Evolutionary conservation across 2,797 vertebrate species (phyloP), one percentile per base, ranked within the genome.

Genomic region (Varecia variegata): DNA sequence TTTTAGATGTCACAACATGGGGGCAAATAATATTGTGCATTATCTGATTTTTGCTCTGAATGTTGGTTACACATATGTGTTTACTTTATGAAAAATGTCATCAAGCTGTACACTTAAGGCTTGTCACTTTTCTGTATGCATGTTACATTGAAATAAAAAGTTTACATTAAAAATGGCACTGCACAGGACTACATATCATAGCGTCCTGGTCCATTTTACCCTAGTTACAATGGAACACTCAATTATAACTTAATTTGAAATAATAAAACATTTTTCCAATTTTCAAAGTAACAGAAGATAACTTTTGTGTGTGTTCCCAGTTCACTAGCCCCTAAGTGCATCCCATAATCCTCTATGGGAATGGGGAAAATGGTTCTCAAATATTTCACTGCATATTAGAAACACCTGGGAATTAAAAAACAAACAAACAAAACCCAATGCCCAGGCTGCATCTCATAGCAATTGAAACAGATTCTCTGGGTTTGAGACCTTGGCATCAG

Each of bases 11-110:
- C 84, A 88, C 81, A 85, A 90, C 81, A 54, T 11, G 62, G 74
- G 52, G 54, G 32, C 27, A 96, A 88, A 92, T 81, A 85, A 32
- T 58, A 76, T n/a, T 50, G 38, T 79, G 40, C 23, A 73, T 35
- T 35, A 52, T 96, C 30, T 94, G 18, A 85, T 77, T 83, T 68
- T 93, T 95, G 56, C 68, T 92, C 62, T 92, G 83, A 87, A 74
- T 77, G 45, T 43, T 96, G 73, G 30, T 87, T 93, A 87, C 11
- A 83, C 3, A 45, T 40, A 79, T 23, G 4, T 80, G 17, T 92
- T 96, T 96, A 71, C 81, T 76, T 89, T 77, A 68, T 56, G 45
- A 90, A 96, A 95, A 93, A 79, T 82, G 45, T 25, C 60, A 52
- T 62, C 14, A 35, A 76, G 2, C 32, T 21, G 5, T 54, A 68